phyloP scores from a whole-genome alignment of 2,888 invertebrate genomes.

The Ormyrus rosae region DNA sequence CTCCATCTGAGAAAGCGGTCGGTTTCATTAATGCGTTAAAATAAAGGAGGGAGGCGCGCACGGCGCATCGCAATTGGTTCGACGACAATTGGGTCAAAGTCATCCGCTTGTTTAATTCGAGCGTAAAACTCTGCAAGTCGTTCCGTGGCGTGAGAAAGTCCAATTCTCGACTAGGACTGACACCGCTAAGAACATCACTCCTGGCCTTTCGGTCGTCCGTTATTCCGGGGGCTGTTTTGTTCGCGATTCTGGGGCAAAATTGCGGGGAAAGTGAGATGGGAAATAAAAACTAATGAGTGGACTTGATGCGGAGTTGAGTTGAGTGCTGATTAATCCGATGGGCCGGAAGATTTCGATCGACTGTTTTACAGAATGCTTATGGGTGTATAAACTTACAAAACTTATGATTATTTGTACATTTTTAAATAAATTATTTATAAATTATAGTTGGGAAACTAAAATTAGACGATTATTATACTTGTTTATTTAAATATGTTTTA shows the following conservation, averaged over 20 bases:
- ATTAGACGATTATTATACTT: too few species aligned
- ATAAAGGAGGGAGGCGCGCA: slow-evolving; percentile 1
- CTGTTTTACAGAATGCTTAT: too few species aligned
- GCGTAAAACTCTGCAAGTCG: slow-evolving; percentile 24
- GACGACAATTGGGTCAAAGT: slow-evolving; percentile 46
- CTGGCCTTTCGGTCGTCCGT: background rate
- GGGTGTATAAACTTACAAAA: too few species aligned
- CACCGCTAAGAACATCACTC: background rate
- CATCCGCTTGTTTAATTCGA: slow-evolving; percentile 38
- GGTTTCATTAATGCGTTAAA: slow-evolving; percentile 36
- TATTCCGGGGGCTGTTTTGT: background rate
- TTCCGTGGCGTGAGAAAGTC: slow-evolving; percentile 27
- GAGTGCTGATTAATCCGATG: too few species aligned
- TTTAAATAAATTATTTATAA: too few species aligned
- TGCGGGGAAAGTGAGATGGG: background rate
- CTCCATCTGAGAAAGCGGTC: background rate
- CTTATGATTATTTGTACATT: too few species aligned
- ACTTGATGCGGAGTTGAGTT: background rate
- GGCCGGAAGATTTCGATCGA: too few species aligned
- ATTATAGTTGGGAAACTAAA: too few species aligned
- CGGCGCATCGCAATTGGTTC: slow-evolving; percentile 30
- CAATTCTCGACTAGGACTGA: slow-evolving; percentile 11
- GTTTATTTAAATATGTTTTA: too few species aligned
- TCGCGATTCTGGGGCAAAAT: background rate
- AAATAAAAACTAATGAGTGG: background rate